Base-by-base conservation (phyloP, 1,140 invertebrate genomes). In the Luehdorfia chinensis region DNA sequence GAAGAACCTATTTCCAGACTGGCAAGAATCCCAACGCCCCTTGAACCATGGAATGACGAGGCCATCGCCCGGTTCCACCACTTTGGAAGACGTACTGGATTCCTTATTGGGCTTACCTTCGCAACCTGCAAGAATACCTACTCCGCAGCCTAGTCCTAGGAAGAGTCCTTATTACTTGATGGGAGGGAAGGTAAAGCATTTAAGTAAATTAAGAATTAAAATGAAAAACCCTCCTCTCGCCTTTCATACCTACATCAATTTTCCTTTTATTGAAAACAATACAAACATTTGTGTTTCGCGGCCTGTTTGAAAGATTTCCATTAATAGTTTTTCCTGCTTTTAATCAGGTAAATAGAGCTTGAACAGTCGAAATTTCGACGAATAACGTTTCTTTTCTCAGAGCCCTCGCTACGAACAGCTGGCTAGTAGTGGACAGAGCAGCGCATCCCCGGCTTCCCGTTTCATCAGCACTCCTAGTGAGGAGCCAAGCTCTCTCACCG, bases 61-160 rank as follows among this genome's bases (percentile, higher is more conserved):
- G 39, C 88, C 89, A 14, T 95, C 93, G 60, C 93, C 94, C 34
- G 91, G 92, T 61, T 94, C 93, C 49, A 94, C 95, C 33, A 96
- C 95, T 31, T 89, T 97, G 75, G 96, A 97, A 88, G 96, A 98
- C 89, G 96, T 97, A 43, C 89, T 97, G 75, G 95, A 97, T 84
- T 95, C 95, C 45, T 90, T 97, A 56, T 90, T 97, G 70, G 95
- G 94, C 59, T 90, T 97, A 60, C 92, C 94, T 33, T 91, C 93
- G 55, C 89, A 91, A 68, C 90, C 92, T 47, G 89, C 91, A 53
- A 89, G 91, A 67, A 90, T 91, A 57, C 90, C 90, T 46, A 86
- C 87, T 34, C 87, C 87, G 47, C 87, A 87, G 55, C 84, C 81
- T 36, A 92, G 91, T 74, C 92, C 91, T 50, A 88, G 89, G 66